phyloP scores from a whole-genome alignment of 2,797 vertebrate species.

The Schizothorax lantsangensis region DNA sequence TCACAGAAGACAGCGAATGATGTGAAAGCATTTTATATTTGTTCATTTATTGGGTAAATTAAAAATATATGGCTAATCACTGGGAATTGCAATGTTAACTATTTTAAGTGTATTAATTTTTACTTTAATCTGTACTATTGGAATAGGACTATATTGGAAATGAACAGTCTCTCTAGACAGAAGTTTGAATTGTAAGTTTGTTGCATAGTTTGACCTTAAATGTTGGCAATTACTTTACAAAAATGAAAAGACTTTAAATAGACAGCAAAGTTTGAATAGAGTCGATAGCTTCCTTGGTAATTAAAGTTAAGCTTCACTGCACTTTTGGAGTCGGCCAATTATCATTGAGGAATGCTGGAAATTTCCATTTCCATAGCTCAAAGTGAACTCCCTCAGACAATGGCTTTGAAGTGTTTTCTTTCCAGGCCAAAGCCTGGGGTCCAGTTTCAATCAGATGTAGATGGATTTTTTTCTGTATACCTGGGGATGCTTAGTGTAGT shows the following conservation, averaged over 20 bases:
- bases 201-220: not conserved
- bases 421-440: constrained; percentile 38
- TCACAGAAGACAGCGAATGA: constrained; percentile 24
- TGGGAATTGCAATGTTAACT: not conserved
- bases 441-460: constrained; percentile 43
- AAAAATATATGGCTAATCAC: not conserved
- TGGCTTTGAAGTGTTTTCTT: constrained; percentile 49
- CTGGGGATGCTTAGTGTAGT: not conserved
- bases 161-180: not conserved
- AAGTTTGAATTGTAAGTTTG: not conserved
- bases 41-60: not conserved
- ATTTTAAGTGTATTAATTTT: not conserved
- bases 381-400: constrained; percentile 51
- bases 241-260: not conserved
- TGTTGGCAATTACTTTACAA: not conserved
- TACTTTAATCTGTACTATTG: not conserved
- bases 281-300: constrained; percentile 27
- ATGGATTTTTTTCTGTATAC: constrained; percentile 45
- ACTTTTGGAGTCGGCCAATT: constrained; percentile 22
- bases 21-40: not conserved
- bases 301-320: constrained; percentile 29
- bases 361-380: constrained; percentile 54
- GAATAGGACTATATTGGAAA: not conserved
- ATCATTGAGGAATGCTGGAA: constrained; percentile 51
- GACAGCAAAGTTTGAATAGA: constrained; percentile 27